These are phyloP conservation scores for Drosophila ohnishii DNA, from an alignment of 1,140 invertebrate species.

Conservation along the genomic window DNA sequence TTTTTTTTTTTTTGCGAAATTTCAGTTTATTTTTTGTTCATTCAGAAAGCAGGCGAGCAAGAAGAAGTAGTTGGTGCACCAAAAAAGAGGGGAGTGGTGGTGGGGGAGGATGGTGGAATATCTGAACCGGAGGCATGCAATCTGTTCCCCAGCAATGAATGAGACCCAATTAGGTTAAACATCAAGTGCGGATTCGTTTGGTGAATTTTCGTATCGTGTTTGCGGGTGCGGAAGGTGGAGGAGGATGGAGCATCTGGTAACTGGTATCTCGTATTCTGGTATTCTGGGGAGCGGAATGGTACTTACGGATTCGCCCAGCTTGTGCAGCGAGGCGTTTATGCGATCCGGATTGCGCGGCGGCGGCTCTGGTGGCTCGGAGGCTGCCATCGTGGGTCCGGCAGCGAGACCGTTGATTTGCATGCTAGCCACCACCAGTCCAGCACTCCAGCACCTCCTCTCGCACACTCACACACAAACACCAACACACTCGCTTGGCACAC, in stretches of 20 bases:
- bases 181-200: constrained; percentile 54
- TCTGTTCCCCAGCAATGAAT: constrained; percentile 59
- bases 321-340: constrained; percentile 83
- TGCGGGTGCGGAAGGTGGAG: constrained; percentile 16
- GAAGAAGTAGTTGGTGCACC: constrained; percentile 32
- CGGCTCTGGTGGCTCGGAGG: constrained; percentile 83
- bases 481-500: background rate
- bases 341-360: constrained; percentile 83
- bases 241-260: constrained; percentile 4
- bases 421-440: constrained; percentile 42
- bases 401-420: constrained; percentile 83
- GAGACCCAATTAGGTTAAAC: constrained; percentile 71
- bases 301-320: constrained; percentile 82
- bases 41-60: constrained; percentile 13
- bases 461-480: constrained; percentile 10
- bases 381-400: constrained; percentile 82
- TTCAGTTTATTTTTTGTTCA: constrained; percentile 19
- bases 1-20: constrained; percentile 12
- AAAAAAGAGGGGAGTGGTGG: constrained; percentile 13
- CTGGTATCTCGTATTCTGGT: constrained; percentile 7
- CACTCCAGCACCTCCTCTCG: constrained; percentile 18
- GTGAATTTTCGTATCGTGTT: constrained; percentile 35
- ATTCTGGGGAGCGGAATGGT: constrained; percentile 42
- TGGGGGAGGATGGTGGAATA: background rate
- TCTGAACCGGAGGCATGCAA: constrained; percentile 27